Percentiles rank a stretch among this genome's conserved stretches.
These are phyloP conservation scores for Leptarthrus brevirostris DNA, from an alignment of 2,888 invertebrate species.

Conservation along the genomic window DNA sequence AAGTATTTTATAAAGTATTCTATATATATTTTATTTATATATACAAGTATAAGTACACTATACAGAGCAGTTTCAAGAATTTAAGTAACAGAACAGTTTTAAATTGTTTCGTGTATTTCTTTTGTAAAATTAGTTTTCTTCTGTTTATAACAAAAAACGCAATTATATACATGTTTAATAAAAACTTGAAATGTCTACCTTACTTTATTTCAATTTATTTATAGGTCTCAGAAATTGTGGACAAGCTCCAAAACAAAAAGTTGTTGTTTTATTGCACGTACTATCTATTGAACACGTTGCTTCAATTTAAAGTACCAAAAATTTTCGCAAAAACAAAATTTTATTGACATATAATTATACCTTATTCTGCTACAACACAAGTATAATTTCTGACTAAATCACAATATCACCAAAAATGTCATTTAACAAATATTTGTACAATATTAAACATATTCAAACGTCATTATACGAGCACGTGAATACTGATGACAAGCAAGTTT, in stretches of 20 bases:
- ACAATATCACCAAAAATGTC: background rate
- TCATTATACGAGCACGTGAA: background rate
- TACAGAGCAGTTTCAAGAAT: constrained; percentile 26
- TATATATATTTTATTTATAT: constrained; percentile 35
- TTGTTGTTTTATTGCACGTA: background rate
- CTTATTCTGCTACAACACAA: background rate
- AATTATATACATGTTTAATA: background rate
- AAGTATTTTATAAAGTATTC: constrained; percentile 20
- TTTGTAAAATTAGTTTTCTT: background rate
- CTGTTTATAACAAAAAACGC: too few relatives aligned
- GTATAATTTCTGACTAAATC: background rate
- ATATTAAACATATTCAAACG: background rate
- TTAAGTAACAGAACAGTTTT: constrained; percentile 23
- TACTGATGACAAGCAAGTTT: background rate
- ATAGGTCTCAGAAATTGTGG: background rate
- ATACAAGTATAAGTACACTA: constrained; percentile 38
- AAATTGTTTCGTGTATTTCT: background rate
- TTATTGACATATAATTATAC: background rate
- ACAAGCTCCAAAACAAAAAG: background rate
- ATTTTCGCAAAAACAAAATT: too few relatives aligned
- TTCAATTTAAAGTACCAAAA: too few relatives aligned
- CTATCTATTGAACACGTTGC: too few relatives aligned
- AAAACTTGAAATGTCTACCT: background rate
- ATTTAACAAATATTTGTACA: background rate
- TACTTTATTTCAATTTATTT: background rate